These are phyloP conservation scores for Myotis pilosus DNA, from an alignment of 2,797 vertebrate species.

Conservation along the genomic window DNA sequence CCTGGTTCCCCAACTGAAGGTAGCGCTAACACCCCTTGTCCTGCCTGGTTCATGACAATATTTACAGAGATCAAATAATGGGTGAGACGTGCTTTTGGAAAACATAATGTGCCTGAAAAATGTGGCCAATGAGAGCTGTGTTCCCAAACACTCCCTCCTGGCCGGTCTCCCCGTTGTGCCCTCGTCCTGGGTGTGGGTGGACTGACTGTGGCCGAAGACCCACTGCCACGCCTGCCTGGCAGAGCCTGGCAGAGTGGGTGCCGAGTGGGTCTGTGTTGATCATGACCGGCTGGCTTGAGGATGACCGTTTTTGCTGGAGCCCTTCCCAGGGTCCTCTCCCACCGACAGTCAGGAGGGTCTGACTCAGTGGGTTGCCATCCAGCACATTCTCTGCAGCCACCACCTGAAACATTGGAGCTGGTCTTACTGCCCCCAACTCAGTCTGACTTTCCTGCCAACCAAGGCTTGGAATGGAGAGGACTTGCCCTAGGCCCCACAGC, in stretches of 20 bases:
- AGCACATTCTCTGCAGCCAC: background rate
- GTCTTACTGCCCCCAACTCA: background rate
- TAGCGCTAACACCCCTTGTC: background rate
- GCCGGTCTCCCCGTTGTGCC: accelerated
- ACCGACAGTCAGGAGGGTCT: background rate
- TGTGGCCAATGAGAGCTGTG: background rate
- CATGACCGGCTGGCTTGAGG: background rate
- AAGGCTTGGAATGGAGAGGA: background rate
- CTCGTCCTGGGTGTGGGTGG: background rate
- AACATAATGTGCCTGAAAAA: background rate
- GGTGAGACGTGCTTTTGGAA: background rate
- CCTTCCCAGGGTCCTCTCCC: background rate
- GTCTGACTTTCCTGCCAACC: background rate
- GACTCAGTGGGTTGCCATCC: background rate
- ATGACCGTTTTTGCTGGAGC: background rate
- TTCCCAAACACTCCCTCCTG: too few relatives aligned
- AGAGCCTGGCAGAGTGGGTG: background rate
- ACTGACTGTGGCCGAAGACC: background rate
- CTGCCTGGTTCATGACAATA: background rate
- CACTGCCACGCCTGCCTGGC: background rate
- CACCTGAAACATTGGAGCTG: background rate
- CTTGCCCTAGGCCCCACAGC: background rate
- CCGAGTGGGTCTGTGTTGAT: background rate
- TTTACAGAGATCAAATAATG: background rate
- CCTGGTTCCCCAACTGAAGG: background rate